Percentiles rank a stretch among this genome's conserved stretches.
Conservation (phyloP, 2,113 vertebrate genomes). For the Centropristis striata region DNA sequence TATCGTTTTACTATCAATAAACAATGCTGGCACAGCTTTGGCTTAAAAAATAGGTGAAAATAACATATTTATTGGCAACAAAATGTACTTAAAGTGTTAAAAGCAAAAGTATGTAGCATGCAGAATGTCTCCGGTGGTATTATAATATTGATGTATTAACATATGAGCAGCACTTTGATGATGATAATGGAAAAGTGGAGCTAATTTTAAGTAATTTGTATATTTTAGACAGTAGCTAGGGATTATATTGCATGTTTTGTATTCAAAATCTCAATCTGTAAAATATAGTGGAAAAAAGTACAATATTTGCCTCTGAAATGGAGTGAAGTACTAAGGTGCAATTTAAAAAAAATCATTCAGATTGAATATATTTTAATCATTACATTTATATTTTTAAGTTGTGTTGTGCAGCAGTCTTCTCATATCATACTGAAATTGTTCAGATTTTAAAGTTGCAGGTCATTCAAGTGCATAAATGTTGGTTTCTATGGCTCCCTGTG, state of each 20-base stretch:
- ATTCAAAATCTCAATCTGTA: neutral
- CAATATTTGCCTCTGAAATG: neutral
- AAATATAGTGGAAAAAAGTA: neutral
- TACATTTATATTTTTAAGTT: neutral
- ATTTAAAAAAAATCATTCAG: neutral
- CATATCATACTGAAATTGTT: neutral
- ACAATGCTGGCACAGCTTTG: neutral
- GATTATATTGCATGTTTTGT: neutral
- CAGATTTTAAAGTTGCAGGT: conserved; percentile 1
- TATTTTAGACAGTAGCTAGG: too few relatives aligned
- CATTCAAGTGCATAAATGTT: conserved; percentile 29
- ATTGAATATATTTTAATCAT: neutral
- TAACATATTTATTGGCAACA: neutral
- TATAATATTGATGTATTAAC: neutral
- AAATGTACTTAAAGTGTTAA: neutral
- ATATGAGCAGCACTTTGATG: neutral
- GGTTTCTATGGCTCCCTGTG: conserved; percentile 28
- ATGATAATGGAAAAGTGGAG: neutral
- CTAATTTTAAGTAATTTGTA: neutral
- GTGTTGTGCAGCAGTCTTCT: neutral
- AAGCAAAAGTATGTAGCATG: neutral
- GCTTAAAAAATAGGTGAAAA: neutral
- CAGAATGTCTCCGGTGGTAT: neutral
- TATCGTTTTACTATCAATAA: neutral
- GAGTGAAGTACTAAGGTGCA: neutral